Percentiles rank a stretch among this genome's conserved stretches.
phyloP scores from a whole-genome alignment of 2,113 vertebrate genomes.

The Hyla sarda region DNA sequence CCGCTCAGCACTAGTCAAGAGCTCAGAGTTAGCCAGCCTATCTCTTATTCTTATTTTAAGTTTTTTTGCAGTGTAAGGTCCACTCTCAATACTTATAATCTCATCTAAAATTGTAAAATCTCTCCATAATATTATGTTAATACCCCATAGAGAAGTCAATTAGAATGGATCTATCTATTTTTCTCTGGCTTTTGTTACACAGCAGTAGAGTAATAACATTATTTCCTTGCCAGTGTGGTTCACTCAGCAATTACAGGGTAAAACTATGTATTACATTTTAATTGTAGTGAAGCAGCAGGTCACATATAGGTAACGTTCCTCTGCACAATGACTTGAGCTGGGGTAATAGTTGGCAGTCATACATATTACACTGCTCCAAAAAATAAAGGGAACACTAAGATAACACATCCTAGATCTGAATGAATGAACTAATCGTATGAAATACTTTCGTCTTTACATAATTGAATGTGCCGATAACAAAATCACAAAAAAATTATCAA shows the following conservation, averaged over 20 bases:
- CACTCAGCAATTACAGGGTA: background rate
- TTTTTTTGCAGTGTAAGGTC: too few species aligned
- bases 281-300: background rate
- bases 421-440: too few species aligned
- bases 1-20: too few species aligned
- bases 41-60: too few species aligned
- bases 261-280: slow-evolving; percentile 11
- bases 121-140: slow-evolving; percentile 22
- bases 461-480: too few species aligned
- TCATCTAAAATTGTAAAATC: background rate
- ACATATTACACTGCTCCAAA: background rate
- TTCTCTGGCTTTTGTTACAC: background rate
- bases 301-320: background rate
- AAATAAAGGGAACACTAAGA: too few species aligned
- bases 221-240: background rate
- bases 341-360: background rate
- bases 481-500: too few species aligned
- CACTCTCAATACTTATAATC: background rate
- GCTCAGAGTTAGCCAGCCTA: too few species aligned
- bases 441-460: too few species aligned
- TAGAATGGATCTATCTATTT: background rate
- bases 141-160: slow-evolving; percentile 22
- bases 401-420: too few species aligned
- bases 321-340: background rate
- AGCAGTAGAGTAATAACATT: slow-evolving; percentile 20